phyloP scores from a whole-genome alignment of 2,113 vertebrate species.

The Brachypteracias leptosomus region DNA sequence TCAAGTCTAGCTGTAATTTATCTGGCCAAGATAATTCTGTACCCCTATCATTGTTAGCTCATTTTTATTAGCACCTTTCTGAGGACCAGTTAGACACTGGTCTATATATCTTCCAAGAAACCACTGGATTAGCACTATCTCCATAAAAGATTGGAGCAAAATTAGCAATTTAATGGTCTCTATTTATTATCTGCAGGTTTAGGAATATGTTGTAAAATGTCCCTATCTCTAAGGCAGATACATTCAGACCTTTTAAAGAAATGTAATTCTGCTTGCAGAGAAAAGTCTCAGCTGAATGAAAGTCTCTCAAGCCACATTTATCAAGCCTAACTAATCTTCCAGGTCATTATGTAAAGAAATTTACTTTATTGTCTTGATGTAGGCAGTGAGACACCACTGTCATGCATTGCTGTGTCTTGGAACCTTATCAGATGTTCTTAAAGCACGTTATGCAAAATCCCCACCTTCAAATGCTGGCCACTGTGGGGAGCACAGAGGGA shows the following conservation, averaged over 20 bases:
- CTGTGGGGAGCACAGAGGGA: neutral
- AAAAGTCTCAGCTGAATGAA: neutral
- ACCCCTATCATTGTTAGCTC: neutral
- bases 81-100: neutral
- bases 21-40: neutral
- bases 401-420: neutral
- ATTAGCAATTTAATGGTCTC: constrained; percentile 12
- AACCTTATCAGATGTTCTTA: neutral
- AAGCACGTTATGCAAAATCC: neutral
- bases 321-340: constrained; percentile 19
- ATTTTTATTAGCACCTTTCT: neutral
- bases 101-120: neutral
- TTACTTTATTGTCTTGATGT: neutral
- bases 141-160: neutral
- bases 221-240: neutral
- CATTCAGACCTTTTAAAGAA: neutral
- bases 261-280: neutral
- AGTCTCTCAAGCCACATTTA: neutral
- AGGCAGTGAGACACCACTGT: neutral
- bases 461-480: neutral
- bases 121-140: neutral
- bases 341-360: constrained; percentile 15
- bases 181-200: neutral
- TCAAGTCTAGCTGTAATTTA: neutral
- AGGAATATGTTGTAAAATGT: neutral